Evolutionary conservation across 2,797 vertebrate genomes (phyloP), one percentile per base, ranked within the genome.

Genomic region (Clarias pachynema): DNA sequence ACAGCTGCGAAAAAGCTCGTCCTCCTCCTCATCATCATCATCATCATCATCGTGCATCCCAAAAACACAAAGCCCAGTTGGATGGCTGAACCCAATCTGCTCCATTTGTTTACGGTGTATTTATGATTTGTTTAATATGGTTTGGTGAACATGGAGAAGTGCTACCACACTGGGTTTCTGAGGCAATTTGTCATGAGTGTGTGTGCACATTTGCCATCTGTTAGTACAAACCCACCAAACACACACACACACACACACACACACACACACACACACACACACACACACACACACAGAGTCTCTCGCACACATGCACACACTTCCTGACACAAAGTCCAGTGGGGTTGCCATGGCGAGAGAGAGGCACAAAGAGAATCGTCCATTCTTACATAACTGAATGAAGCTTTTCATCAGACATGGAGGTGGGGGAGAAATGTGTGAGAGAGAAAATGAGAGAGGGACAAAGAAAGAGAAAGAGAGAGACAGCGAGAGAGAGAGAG

Each of bases 281-380:
- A 79, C 65, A 75, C 73, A 26, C 72, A 84, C 74, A 85, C 78
- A 75, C 44, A 79, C 78, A 86, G 77, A 89, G 49, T 53, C 86
- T 78, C 82, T 62, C 83, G 72, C 79, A 85, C 79, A 68, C 78
- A 82, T 49, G 24, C 57, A 68, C 72, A 89, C 82, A 89, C 86
- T 89, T 89, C 84, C 85, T 86, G 69, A 84, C 79, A 86, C 84
- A 90, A 89, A 87, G 77, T 84, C 80, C 81, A 89, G 85, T 75
- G 81, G 59, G 56, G 73, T 79, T 79, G 57, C 82, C 75, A 88
- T 66, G 81, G 62, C 79, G 81, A 85, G 83, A 66, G 26, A 3
- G 82, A 74, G 60, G 72, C 86, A 86, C 85, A 81, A 89, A 89
- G 85, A 86, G 66, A 83, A 88, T 79, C 70, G 83, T 53, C 79